Conservation (phyloP, 2,888 invertebrate species). For the Laothoe populi region DNA sequence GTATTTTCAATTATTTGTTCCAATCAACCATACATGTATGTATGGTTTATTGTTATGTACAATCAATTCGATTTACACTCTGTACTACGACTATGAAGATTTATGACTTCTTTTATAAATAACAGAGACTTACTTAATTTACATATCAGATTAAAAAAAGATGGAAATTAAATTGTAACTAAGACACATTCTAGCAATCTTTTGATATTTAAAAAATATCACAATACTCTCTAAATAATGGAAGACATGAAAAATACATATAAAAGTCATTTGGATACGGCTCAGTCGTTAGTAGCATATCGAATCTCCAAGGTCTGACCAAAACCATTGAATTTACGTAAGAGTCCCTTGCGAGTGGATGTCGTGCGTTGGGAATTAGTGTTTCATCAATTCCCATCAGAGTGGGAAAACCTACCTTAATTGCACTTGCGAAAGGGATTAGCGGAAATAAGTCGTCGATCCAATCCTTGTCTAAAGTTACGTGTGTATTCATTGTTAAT, state of each 20-base stretch:
- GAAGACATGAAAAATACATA: neutral
- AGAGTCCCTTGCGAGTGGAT: slow-evolving; percentile 18
- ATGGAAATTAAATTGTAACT: no score
- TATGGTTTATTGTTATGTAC: no score
- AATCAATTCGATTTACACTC: no score
- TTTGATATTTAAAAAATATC: no score
- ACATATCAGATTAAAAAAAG: no score
- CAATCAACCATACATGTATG: neutral
- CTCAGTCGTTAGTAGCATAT: neutral
- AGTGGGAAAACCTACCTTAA: slow-evolving; percentile 18
- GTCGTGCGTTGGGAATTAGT: slow-evolving; percentile 12
- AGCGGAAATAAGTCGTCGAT: slow-evolving; percentile 1
- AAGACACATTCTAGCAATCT: no score
- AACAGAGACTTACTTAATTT: no score
- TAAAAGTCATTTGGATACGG: neutral
- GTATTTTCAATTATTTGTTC: neutral
- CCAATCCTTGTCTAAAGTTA: no score
- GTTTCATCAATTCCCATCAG: slow-evolving; percentile 24
- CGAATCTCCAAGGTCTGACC: neutral
- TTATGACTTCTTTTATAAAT: neutral
- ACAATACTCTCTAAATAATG: neutral
- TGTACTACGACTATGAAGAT: neutral
- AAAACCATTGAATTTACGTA: slow-evolving; percentile 2
- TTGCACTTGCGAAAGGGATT: slow-evolving; percentile 13
- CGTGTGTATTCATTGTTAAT: no score